Base-by-base conservation (phyloP, 2,797 vertebrate species). In the Sebastes taczanowskii region DNA sequence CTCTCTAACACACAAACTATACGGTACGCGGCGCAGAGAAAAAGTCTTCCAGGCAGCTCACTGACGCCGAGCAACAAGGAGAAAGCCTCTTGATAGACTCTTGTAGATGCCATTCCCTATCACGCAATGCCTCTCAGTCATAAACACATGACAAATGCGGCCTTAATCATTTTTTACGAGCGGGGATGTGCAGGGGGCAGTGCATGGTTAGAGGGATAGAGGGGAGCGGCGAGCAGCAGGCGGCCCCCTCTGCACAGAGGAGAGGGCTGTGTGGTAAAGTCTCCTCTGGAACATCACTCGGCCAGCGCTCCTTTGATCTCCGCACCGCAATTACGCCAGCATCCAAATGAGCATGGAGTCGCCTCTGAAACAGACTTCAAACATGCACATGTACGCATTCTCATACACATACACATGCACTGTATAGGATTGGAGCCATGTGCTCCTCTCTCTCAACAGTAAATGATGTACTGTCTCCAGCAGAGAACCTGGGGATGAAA, bases 121-220 rank as follows among this genome's bases (percentile, higher is more conserved):
- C 97, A 96, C 96, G 97, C 97, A 96, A 97, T 96, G 96, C 96
- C 97, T 97, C 96, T 95, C 95, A 96, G 96, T 97, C 97, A 97
- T 99, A 98, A 99, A 99, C 97, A 97, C 97, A 98, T 97, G 97
- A 98, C 97, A 98, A 99, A 98, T 97, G 97, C 97, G 95, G 98
- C 97, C 97, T 98, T 98, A 98, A 98, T 98, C 97, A 97, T 97
- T 97, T 98, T 99, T 99, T 99, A 99, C 94, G 96, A 99, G 98
- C 97, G 95, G 97, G 97, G 97, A 98, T 98, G 97, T 96, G 97
- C 97, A 97, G 97, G 97, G 97, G 97, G 97, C 97, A 98, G 96
- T 95, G 95, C 96, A 96, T 97, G 97, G 97, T 97, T 96, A 94
- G 96, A 97, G 97, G 97, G 97, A 95, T 49, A 97, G 97, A 97